Evolutionary conservation across 2,888 invertebrate species (phyloP).

Genomic region (Morpho helenor): DNA sequence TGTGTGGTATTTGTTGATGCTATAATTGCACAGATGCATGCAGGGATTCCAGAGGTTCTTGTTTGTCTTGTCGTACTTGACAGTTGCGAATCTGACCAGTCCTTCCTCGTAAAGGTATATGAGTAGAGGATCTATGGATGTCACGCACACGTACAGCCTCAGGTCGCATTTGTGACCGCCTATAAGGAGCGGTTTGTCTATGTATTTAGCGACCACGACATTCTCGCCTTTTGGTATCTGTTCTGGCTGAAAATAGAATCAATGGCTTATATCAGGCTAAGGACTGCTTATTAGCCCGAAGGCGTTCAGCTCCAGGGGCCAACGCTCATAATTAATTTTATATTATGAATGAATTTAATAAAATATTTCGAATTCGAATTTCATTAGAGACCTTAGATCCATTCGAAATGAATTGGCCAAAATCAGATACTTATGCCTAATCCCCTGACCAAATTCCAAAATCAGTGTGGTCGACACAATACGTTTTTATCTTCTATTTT

Average conservation of each 20-base stretch:
- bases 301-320: no score
- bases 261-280: neutral
- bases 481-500: no score
- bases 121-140: conserved; percentile 95
- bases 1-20: conserved; percentile 97
- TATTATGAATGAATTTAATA: no score
- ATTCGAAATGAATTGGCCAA: no score
- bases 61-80: conserved; percentile 94
- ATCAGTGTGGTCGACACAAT: no score
- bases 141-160: conserved; percentile 95
- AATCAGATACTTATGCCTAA: no score
- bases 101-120: conserved; percentile 98
- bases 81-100: conserved; percentile 95
- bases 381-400: no score
- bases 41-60: conserved; percentile 97
- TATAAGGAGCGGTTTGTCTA: conserved; percentile 90
- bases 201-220: conserved; percentile 93
- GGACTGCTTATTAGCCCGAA: no score
- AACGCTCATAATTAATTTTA: no score
- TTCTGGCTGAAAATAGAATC: conserved; percentile 82
- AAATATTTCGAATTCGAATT: no score
- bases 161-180: conserved; percentile 98
- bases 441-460: no score
- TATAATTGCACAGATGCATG: conserved; percentile 99
- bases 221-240: conserved; percentile 95